Evolutionary conservation across 2,888 invertebrate genomes (phyloP).

Genomic region (Orgyia antiqua): DNA sequence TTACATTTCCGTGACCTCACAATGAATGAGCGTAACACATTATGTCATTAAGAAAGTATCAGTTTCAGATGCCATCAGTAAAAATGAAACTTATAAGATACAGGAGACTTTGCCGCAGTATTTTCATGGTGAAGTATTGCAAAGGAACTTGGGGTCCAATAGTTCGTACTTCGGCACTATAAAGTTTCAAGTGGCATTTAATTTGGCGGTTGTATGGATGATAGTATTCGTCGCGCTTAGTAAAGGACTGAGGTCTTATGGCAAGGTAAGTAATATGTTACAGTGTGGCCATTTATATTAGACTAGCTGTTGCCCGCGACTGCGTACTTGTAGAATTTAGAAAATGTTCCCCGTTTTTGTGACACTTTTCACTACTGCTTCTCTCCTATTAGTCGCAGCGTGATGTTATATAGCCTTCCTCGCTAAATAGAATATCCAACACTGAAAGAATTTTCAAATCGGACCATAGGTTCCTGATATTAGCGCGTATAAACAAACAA

Average conservation of each 20-base stretch:
- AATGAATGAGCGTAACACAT: slow-evolving; percentile 14
- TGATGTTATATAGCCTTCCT: no score
- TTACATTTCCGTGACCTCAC: slow-evolving; percentile 29
- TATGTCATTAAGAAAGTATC: slow-evolving; percentile 13
- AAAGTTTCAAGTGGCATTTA: slow-evolving; percentile 93
- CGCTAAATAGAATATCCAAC: no score
- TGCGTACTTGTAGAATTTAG: no score
- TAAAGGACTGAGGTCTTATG: slow-evolving; percentile 91
- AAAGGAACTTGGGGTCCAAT: slow-evolving; percentile 59
- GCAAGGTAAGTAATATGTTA: slow-evolving; percentile 79
- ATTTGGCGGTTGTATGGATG: slow-evolving; percentile 93
- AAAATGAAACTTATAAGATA: slow-evolving; percentile 53
- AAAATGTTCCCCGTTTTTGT: no score
- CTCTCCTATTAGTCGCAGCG: no score
- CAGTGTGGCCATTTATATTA: slow-evolving; percentile 5
- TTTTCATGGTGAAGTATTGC: slow-evolving; percentile 90
- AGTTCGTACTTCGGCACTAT: slow-evolving; percentile 78
- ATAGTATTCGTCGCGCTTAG: slow-evolving; percentile 91
- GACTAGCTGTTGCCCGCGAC: no score
- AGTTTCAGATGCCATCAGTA: slow-evolving; percentile 40
- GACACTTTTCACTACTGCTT: no score
- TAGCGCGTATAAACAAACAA: no score
- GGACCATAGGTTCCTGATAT: no score
- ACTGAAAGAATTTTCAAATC: no score
- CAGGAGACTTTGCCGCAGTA: slow-evolving; percentile 91